Evolutionary conservation across 2,113 vertebrate genomes (phyloP).

Genomic region (Catagonus wagneri): DNA sequence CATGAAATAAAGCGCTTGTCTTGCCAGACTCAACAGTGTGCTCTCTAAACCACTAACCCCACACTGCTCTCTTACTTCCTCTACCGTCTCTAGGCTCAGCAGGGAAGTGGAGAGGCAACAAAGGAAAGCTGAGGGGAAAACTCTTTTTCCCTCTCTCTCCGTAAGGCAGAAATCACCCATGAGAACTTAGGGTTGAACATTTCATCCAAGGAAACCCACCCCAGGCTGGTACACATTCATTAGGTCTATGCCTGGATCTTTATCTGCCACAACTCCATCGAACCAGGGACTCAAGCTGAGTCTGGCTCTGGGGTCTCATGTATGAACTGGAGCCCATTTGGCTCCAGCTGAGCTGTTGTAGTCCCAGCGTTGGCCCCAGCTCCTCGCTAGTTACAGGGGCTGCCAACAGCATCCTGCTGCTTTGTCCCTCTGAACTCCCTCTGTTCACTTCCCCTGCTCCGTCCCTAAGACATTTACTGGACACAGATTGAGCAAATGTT

Average conservation of each 20-base stretch:
- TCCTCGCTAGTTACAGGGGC: not conserved
- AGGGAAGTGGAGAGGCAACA: not conserved
- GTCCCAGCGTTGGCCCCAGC: not conserved
- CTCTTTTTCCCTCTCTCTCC: not conserved
- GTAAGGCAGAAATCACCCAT: not conserved
- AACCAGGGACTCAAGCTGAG: not conserved
- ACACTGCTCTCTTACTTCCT: not conserved
- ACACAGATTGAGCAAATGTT: constrained; percentile 39
- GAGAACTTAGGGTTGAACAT: not conserved
- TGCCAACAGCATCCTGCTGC: not conserved
- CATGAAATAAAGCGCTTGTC: not conserved
- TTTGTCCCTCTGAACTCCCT: not conserved
- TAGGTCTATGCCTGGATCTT: not conserved
- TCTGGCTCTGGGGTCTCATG: not conserved
- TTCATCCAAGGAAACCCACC: not conserved
- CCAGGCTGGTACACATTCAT: not conserved
- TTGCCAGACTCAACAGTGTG: not conserved
- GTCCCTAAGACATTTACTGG: not conserved
- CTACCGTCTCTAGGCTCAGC: not conserved
- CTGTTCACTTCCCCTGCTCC: not conserved
- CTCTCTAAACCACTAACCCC: not conserved
- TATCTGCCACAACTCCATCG: not conserved
- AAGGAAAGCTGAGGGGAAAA: not conserved
- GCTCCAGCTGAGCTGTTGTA: not conserved
- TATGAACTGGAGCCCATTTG: not conserved